phyloP scores from a whole-genome alignment of 2,888 invertebrate species.

The Colletes collaris region DNA sequence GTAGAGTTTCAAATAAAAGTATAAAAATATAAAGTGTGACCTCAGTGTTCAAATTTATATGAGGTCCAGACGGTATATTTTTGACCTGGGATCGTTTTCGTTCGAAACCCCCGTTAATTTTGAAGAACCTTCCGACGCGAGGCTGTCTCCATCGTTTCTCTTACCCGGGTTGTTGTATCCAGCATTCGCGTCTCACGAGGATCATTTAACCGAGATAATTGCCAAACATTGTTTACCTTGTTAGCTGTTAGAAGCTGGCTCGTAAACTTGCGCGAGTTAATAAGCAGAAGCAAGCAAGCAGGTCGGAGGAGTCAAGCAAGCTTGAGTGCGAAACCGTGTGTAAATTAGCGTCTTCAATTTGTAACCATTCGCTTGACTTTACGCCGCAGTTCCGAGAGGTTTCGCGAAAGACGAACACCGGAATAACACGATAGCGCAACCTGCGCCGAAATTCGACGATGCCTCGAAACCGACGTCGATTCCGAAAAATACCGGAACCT shows the following conservation, averaged over 20 bases:
- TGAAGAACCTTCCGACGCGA: not conserved
- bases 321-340: slow-evolving; percentile 78
- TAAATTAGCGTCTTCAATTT: slow-evolving; percentile 82
- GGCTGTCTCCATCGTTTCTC: slow-evolving; percentile 25
- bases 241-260: slow-evolving; percentile 77
- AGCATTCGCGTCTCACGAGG: slow-evolving; percentile 67
- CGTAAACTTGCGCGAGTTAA: slow-evolving; percentile 80
- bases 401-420: slow-evolving; percentile 44
- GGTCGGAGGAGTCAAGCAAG: slow-evolving; percentile 44
- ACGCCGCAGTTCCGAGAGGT: slow-evolving; percentile 44
- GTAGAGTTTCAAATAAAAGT: too few relatives aligned
- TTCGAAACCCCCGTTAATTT: too few relatives aligned
- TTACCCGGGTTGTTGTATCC: slow-evolving; percentile 48
- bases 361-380: slow-evolving; percentile 74
- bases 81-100: too few relatives aligned
- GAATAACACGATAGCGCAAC: slow-evolving; percentile 32
- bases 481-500: too few relatives aligned
- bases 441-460: slow-evolving; percentile 2
- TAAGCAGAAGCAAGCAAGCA: slow-evolving; percentile 72
- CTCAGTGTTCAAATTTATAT: too few relatives aligned
- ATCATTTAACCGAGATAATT: slow-evolving; percentile 81
- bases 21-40: too few relatives aligned
- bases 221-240: slow-evolving; percentile 82
- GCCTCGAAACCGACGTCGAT: too few relatives aligned
- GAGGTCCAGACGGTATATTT: too few relatives aligned